Conservation (phyloP, 2,113 vertebrate genomes). For the Mastomys coucha region DNA sequence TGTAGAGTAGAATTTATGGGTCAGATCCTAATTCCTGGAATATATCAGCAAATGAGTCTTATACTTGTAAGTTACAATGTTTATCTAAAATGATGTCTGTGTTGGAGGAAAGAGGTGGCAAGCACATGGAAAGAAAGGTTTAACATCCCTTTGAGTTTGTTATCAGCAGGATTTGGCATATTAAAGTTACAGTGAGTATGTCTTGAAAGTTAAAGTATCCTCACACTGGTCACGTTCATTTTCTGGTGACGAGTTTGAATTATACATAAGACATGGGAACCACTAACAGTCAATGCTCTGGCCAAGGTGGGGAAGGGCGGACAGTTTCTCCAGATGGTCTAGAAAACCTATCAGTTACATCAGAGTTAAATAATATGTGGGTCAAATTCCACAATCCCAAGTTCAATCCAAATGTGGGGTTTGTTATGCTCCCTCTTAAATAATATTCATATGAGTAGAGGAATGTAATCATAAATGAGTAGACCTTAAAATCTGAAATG, state of each 20-base stretch:
- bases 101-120: not conserved
- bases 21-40: constrained; percentile 75
- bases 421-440: constrained; percentile 46
- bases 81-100: constrained; percentile 70
- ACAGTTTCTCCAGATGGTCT: constrained; percentile 71
- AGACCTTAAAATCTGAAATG: constrained; percentile 21
- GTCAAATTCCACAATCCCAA: constrained; percentile 64
- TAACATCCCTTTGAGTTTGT: constrained; percentile 58
- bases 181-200: constrained; percentile 59
- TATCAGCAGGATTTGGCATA: constrained; percentile 46
- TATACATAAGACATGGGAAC: constrained; percentile 57
- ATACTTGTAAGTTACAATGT: constrained; percentile 50
- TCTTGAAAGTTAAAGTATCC: constrained; percentile 64
- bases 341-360: constrained; percentile 58
- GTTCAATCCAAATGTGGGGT: constrained; percentile 59
- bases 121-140: not conserved
- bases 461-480: constrained; percentile 44
- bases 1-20: constrained; percentile 65
- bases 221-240: constrained; percentile 53
- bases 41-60: constrained; percentile 72
- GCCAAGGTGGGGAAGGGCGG: constrained; percentile 54
- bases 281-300: constrained; percentile 35
- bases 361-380: constrained; percentile 54
- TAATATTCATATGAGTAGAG: constrained; percentile 11
- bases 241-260: constrained; percentile 70